These are phyloP conservation scores for Proterorhinus semilunaris DNA, from an alignment of 2,113 vertebrate species.

Conservation along the genomic window DNA sequence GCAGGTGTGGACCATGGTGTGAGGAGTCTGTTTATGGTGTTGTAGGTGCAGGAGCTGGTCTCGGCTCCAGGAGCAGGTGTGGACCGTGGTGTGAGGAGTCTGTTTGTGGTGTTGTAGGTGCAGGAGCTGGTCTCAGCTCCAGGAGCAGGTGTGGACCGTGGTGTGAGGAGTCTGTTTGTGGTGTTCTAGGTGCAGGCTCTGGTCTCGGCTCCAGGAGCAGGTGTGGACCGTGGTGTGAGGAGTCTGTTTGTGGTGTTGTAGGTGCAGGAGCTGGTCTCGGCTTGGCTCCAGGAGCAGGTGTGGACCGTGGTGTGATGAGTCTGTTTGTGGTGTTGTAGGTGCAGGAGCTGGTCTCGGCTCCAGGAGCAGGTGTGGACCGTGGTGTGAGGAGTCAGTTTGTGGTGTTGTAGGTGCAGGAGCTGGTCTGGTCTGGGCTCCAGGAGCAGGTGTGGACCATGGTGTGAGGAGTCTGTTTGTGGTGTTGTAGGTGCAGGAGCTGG, in stretches of 20 bases:
- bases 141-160: conserved; percentile 42
- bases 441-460: conserved; percentile 78
- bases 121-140: conserved; percentile 13
- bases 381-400: too few relatives aligned
- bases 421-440: conserved; percentile 71
- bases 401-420: too few relatives aligned
- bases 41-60: not conserved
- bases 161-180: too few relatives aligned
- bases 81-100: too few relatives aligned
- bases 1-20: too few relatives aligned
- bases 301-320: too few relatives aligned
- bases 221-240: not conserved
- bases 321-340: not conserved
- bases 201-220: not conserved
- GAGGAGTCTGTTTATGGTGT: too few relatives aligned
- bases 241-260: too few relatives aligned
- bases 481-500: too few relatives aligned
- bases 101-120: too few relatives aligned
- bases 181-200: not conserved
- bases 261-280: conserved; percentile 14
- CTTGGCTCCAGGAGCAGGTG: conserved; percentile 70
- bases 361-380: not conserved
- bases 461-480: too few relatives aligned
- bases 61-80: not conserved
- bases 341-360: not conserved